A percentile compares a stretch with the other conserved stretches of the same genome.
These are phyloP conservation scores for Nicator chloris DNA, from an alignment of 2,113 vertebrate species.

Conservation along the genomic window DNA sequence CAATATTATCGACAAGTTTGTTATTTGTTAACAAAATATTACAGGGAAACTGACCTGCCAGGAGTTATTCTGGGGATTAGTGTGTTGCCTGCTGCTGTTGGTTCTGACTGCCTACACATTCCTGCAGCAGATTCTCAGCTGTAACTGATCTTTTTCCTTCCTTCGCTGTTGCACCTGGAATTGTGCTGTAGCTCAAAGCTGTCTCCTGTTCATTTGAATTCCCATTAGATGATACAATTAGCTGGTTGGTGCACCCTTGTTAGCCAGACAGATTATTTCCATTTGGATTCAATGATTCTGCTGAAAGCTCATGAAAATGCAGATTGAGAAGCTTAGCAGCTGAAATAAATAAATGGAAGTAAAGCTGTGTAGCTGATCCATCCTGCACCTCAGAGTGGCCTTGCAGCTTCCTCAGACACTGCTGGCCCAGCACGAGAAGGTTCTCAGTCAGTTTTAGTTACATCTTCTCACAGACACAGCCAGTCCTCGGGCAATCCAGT, in stretches of 20 bases:
- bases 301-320: conserved; percentile 29
- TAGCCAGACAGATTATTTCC: conserved; percentile 17
- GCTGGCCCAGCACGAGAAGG: background rate
- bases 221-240: background rate
- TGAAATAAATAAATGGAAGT: background rate
- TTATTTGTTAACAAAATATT: background rate
- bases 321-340: background rate
- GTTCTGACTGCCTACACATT: background rate
- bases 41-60: background rate
- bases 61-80: background rate
- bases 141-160: background rate
- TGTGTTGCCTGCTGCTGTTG: background rate
- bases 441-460: background rate
- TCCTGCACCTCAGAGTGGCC: background rate
- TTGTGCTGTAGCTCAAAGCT: background rate
- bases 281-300: background rate
- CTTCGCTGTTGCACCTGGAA: background rate
- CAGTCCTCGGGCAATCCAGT: background rate
- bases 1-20: background rate
- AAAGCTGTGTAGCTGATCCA: background rate
- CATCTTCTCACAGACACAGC: background rate
- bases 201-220: conserved; percentile 8
- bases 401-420: background rate
- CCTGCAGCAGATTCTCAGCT: background rate
- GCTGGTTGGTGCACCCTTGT: background rate